A percentile compares a stretch with the other conserved stretches of the same genome.
Conservation (phyloP, 2,797 vertebrate genomes). For the Varecia variegata region DNA sequence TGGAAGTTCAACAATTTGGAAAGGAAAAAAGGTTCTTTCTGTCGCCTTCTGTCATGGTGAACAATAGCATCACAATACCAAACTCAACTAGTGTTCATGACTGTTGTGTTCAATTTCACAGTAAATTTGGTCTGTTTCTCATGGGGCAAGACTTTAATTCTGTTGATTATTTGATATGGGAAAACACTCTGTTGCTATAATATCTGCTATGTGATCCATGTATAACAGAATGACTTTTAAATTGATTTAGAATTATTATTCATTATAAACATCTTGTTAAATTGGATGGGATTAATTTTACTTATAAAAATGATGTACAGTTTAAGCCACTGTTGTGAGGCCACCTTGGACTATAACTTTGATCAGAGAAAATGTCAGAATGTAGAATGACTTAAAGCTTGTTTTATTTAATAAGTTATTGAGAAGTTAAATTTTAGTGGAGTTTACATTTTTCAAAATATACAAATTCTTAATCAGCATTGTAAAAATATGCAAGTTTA, state of each 20-base stretch:
- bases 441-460: slow-evolving; percentile 33
- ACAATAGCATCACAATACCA: slow-evolving; percentile 65
- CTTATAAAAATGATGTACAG: background rate
- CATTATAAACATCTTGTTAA: slow-evolving; percentile 51
- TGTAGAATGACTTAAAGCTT: background rate
- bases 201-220: slow-evolving; percentile 39
- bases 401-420: slow-evolving; percentile 32
- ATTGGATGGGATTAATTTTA: slow-evolving; percentile 47
- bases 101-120: slow-evolving; percentile 76
- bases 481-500: slow-evolving; percentile 11
- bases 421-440: background rate
- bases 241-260: slow-evolving; percentile 54
- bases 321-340: background rate
- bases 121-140: slow-evolving; percentile 75
- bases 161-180: slow-evolving; percentile 18
- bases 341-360: background rate
- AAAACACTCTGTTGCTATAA: background rate
- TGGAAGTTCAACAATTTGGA: slow-evolving; percentile 61
- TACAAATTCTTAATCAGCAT: background rate
- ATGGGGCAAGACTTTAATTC: slow-evolving; percentile 55
- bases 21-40: slow-evolving; percentile 73
- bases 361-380: background rate
- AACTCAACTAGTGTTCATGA: slow-evolving; percentile 53
- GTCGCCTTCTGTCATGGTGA: slow-evolving; percentile 62
- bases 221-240: slow-evolving; percentile 51